Evolutionary conservation across 2,113 vertebrate genomes (phyloP).

Genomic region (Sula dactylatra): DNA sequence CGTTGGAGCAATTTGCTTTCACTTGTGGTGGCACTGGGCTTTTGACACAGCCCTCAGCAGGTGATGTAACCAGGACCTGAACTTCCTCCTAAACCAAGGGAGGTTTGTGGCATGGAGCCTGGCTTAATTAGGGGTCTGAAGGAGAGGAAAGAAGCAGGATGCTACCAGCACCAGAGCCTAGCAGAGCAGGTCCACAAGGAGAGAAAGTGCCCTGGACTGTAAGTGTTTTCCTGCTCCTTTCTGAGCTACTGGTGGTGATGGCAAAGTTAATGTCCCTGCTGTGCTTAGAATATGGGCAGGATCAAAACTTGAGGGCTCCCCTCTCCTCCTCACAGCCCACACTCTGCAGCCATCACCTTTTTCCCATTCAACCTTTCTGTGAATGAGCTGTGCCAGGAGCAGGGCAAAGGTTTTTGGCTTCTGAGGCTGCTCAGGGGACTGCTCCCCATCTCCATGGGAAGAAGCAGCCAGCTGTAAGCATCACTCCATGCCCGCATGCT

Average conservation of each 20-base stretch:
- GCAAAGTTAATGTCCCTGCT: neutral
- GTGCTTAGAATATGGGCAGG: neutral
- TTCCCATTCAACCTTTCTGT: neutral
- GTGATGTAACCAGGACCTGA: neutral
- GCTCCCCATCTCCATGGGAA: neutral
- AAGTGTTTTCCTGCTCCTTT: neutral
- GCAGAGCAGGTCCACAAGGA: neutral
- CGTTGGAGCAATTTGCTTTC: neutral
- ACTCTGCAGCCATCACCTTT: neutral
- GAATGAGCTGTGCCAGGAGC: neutral
- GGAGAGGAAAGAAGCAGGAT: neutral
- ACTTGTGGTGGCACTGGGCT: constrained; percentile 13
- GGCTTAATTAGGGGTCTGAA: constrained; percentile 21
- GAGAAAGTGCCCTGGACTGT: neutral
- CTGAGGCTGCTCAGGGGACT: neutral
- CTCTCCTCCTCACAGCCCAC: neutral
- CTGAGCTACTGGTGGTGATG: neutral
- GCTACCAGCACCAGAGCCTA: neutral
- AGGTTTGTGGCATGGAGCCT: neutral
- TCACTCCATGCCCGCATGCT: neutral
- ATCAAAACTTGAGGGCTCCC: neutral
- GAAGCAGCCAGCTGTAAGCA: neutral
- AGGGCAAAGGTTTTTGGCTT: neutral
- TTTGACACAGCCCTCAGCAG: neutral
- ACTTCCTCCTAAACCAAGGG: neutral